Evolutionary conservation across 2,888 invertebrate genomes (phyloP).

Genomic region (Chouioia cunea): DNA sequence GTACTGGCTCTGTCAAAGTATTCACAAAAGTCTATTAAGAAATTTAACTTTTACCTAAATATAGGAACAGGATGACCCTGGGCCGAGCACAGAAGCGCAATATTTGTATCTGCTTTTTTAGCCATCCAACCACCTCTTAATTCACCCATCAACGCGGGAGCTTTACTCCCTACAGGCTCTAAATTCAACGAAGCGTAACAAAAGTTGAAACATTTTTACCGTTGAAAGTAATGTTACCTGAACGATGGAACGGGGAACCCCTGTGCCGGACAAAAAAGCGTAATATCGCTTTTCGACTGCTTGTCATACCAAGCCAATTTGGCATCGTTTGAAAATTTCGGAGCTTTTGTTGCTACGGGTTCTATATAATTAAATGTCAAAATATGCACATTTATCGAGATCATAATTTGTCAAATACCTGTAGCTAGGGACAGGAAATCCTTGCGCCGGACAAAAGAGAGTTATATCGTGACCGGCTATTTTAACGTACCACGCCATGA

Average conservation of each 20-base stretch:
- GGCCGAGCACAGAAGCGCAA: slow-evolving; percentile 78
- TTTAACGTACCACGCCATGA: slow-evolving; percentile 74
- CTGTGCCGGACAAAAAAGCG: slow-evolving; percentile 80
- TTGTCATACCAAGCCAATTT: slow-evolving; percentile 79
- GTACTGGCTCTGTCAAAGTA: slow-evolving; percentile 69
- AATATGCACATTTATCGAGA: not conserved
- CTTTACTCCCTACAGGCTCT: slow-evolving; percentile 76
- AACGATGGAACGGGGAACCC: slow-evolving; percentile 80
- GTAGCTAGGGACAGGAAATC: slow-evolving; percentile 79
- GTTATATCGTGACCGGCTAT: slow-evolving; percentile 75
- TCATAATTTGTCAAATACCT: slow-evolving; percentile 71
- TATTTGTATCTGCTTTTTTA: slow-evolving; percentile 61
- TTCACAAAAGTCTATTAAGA: not conserved
- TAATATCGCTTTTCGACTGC: slow-evolving; percentile 74
- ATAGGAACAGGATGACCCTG: slow-evolving; percentile 77
- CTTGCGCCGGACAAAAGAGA: slow-evolving; percentile 80
- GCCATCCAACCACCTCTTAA: slow-evolving; percentile 63
- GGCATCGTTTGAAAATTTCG: slow-evolving; percentile 77
- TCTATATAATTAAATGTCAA: slow-evolving; percentile 57
- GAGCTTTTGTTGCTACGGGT: slow-evolving; percentile 76
- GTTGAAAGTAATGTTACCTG: slow-evolving; percentile 71
- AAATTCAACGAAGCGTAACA: slow-evolving; percentile 43
- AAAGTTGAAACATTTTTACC: not conserved
- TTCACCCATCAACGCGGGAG: slow-evolving; percentile 70
- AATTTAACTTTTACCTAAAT: slow-evolving; percentile 70